Evolutionary conservation across 2,113 vertebrate species (phyloP).

Genomic region (Oryzias celebensis): DNA sequence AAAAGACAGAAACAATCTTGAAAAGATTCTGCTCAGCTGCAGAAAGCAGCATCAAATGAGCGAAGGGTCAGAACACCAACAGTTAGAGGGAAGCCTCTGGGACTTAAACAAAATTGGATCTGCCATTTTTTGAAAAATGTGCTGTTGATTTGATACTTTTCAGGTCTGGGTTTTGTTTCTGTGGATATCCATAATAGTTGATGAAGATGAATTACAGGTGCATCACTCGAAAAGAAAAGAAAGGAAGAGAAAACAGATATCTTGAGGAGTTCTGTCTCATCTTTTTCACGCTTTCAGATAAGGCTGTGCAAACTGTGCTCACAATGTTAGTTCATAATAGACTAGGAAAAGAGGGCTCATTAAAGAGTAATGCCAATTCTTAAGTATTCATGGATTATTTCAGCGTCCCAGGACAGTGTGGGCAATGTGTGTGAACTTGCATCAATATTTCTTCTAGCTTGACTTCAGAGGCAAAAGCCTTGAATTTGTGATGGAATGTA

Average conservation of each 20-base stretch:
- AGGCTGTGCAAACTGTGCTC: conserved; percentile 22
- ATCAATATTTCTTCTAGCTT: conserved; percentile 51
- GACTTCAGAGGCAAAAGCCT: conserved; percentile 46
- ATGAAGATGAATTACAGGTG: conserved; percentile 81
- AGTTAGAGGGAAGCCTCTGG: conserved; percentile 74
- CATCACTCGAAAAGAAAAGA: conserved; percentile 51
- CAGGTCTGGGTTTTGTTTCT: conserved; percentile 69
- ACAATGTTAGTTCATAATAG: conserved; percentile 19
- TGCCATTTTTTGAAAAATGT: conserved; percentile 83
- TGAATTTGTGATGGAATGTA: conserved; percentile 45
- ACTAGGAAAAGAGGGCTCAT: conserved; percentile 11
- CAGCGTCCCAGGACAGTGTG: conserved; percentile 33
- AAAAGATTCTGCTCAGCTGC: conserved; percentile 52
- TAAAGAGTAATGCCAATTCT: conserved; percentile 43
- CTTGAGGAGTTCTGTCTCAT: conserved; percentile 38
- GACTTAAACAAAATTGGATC: conserved; percentile 80
- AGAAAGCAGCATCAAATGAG: conserved; percentile 61
- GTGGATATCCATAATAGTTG: conserved; percentile 74
- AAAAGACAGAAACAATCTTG: conserved; percentile 71
- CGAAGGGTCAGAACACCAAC: conserved; percentile 76
- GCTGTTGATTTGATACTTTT: conserved; percentile 79
- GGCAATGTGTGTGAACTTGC: conserved; percentile 52
- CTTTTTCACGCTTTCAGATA: conserved; percentile 32
- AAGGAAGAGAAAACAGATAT: conserved; percentile 37
- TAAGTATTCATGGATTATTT: conserved; percentile 48